Evolutionary conservation across 2,888 invertebrate species (phyloP).

Genomic region (Drosophila sordidula): DNA sequence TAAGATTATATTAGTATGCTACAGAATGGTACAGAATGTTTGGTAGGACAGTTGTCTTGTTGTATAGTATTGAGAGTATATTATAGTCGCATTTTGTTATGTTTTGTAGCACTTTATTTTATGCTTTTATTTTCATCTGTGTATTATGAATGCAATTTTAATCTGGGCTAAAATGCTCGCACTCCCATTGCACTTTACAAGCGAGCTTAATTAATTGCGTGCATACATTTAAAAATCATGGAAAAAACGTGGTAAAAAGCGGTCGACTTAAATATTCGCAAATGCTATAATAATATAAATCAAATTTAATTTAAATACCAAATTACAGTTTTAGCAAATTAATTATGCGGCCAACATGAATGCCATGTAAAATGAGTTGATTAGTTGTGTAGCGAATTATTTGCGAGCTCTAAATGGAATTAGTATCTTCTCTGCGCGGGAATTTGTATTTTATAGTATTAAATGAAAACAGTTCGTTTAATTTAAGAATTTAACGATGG

Average conservation of each 20-base stretch:
- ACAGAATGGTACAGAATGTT: too few species aligned
- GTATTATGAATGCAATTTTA: constrained; percentile 56
- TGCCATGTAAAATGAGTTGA: constrained; percentile 34
- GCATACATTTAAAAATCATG: constrained; percentile 36
- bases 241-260: neutral
- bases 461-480: neutral
- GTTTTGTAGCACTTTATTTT: constrained; percentile 3
- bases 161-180: constrained; percentile 51
- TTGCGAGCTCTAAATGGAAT: constrained; percentile 7
- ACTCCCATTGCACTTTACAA: constrained; percentile 29
- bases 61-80: too few species aligned
- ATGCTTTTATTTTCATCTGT: constrained; percentile 13
- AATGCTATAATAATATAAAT: constrained; percentile 28
- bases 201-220: constrained; percentile 50
- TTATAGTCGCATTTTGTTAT: too few species aligned
- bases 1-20: too few species aligned
- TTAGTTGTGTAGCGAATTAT: constrained; percentile 35
- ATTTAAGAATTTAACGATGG: neutral
- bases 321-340: constrained; percentile 49
- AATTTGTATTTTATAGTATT: neutral
- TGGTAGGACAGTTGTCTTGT: too few species aligned
- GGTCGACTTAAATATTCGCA: neutral
- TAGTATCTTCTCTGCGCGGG: neutral
- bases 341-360: constrained; percentile 55
- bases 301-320: constrained; percentile 41